Evolutionary conservation across 2,797 vertebrate genomes (phyloP).

Genomic region (Alca torda): DNA sequence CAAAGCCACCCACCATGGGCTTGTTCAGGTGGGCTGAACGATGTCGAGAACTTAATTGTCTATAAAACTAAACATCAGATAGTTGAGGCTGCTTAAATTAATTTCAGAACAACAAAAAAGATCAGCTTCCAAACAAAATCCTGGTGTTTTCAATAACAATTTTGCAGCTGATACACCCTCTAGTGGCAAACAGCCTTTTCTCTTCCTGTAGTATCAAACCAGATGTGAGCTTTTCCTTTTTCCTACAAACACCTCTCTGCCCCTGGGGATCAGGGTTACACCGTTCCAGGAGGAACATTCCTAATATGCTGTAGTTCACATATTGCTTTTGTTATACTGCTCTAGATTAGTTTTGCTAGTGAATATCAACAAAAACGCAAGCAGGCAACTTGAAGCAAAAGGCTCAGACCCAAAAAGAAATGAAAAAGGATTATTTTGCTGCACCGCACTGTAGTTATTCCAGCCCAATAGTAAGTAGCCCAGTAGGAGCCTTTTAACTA

Average conservation of each 20-base stretch:
- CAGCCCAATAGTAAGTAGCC: background rate
- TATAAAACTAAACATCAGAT: background rate
- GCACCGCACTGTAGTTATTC: background rate
- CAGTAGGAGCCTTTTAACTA: conserved; percentile 14
- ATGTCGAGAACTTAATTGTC: background rate
- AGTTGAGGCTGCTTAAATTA: background rate
- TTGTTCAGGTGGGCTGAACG: conserved; percentile 27
- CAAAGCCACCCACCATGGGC: conserved; percentile 50
- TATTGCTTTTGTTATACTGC: background rate
- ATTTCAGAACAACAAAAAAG: conserved; percentile 14
- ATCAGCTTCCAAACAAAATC: background rate
- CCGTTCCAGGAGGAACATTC: background rate
- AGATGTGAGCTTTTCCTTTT: background rate
- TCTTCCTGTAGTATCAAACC: background rate
- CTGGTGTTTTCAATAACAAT: background rate
- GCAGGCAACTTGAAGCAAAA: background rate
- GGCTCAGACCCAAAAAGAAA: background rate
- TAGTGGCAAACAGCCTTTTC: conserved; percentile 35
- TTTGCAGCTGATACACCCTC: conserved; percentile 38
- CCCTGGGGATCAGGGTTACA: background rate
- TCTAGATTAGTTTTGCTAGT: background rate
- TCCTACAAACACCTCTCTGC: background rate
- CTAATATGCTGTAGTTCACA: background rate
- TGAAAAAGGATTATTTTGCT: background rate
- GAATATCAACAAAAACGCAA: background rate